phyloP scores from a whole-genome alignment of 37 sponge, comb jelly and placozoan species.

The Haliclona indistincta region DNA sequence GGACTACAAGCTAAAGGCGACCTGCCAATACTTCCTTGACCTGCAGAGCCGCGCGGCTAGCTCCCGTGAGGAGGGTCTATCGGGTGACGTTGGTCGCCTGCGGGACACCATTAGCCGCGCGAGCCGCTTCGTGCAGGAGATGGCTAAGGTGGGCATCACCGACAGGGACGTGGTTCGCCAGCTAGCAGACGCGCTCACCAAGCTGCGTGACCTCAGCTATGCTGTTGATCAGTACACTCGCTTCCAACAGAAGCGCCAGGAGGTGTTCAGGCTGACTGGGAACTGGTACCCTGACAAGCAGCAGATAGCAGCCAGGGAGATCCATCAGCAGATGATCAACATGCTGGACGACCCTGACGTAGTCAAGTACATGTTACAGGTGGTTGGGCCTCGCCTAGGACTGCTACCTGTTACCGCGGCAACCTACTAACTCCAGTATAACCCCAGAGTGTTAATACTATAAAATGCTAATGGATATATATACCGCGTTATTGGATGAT shows the following conservation, averaged over 20 bases:
- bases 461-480: too few relatives aligned
- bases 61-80: conserved; percentile 29
- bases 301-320: conserved; percentile 44
- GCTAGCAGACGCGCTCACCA: conserved; percentile 36
- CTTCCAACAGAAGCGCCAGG: conserved; percentile 58
- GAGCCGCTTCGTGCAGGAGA: conserved; percentile 48
- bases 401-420: conserved; percentile 30
- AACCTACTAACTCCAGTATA: too few relatives aligned
- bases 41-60: conserved; percentile 51
- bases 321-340: conserved; percentile 53
- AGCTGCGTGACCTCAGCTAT: conserved; percentile 18
- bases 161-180: conserved; percentile 61
- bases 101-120: conserved; percentile 45
- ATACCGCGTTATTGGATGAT: too few relatives aligned
- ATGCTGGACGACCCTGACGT: conserved; percentile 55
- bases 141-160: conserved; percentile 41
- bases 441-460: too few relatives aligned
- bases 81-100: conserved; percentile 24
- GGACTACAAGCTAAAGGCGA: conserved; percentile 48
- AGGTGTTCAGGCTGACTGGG: conserved; percentile 15
- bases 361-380: conserved; percentile 42
- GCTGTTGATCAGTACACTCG: conserved; percentile 52
- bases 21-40: conserved; percentile 64
- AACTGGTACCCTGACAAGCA: conserved; percentile 59
- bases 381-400: conserved; percentile 63